Conservation (phyloP, 2,888 invertebrate species). For the Drosophila peninsularis region DNA sequence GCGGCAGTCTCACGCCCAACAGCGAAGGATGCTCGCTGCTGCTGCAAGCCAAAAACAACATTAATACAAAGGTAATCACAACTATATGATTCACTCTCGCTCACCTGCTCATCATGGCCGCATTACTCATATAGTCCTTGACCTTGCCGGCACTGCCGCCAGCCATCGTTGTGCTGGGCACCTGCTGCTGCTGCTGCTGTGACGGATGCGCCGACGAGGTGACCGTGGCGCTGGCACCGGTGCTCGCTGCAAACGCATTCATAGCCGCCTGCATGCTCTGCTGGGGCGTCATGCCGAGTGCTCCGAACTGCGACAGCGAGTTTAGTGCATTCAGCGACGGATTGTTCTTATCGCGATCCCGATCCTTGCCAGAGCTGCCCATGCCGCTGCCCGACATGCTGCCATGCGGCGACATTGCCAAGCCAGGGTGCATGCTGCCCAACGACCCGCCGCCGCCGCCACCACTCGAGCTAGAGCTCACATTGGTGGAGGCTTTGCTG, state of each 20-base stretch:
- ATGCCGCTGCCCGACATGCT: conserved; percentile 49
- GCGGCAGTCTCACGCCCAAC: conserved; percentile 92
- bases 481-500: conserved; percentile 57
- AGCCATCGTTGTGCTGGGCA: conserved; percentile 50
- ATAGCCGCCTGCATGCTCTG: conserved; percentile 85
- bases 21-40: conserved; percentile 92
- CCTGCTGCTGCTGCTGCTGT: conserved; percentile 57
- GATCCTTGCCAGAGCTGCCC: conserved; percentile 42
- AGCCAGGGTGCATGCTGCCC: conserved; percentile 63
- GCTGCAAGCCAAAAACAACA: conserved; percentile 1
- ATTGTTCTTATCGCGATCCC: conserved; percentile 82
- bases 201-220: conserved; percentile 60
- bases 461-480: conserved; percentile 56
- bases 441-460: conserved; percentile 38
- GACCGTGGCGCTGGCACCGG: conserved; percentile 70
- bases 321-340: conserved; percentile 84
- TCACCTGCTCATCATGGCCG: conserved; percentile 67
- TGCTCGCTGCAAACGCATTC: conserved; percentile 84
- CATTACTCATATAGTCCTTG: conserved; percentile 84
- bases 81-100: background rate
- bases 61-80: background rate
- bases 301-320: conserved; percentile 84
- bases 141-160: conserved; percentile 52
- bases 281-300: conserved; percentile 83
- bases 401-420: conserved; percentile 79